A percentile compares a stretch with the other conserved stretches of the same genome.
phyloP scores from a whole-genome alignment of 2,113 vertebrate genomes.

The Sminthopsis crassicaudata region DNA sequence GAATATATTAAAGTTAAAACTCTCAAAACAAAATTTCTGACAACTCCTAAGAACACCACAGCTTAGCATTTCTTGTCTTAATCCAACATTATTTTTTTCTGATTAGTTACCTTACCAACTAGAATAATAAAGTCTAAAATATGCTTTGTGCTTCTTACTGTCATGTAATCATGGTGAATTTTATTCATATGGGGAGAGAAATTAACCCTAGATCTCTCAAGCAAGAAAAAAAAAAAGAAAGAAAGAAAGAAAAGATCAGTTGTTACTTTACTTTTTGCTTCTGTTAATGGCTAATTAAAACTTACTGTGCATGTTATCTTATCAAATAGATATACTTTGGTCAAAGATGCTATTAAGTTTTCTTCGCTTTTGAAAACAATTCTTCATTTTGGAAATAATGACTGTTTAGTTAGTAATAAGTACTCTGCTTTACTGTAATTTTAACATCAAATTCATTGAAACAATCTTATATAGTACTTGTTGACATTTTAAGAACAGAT shows the following conservation, averaged over 20 bases:
- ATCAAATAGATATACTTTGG: conserved; percentile 45
- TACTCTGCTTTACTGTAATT: conserved; percentile 67
- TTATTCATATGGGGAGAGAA: conserved; percentile 19
- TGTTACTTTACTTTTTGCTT: conserved; percentile 37
- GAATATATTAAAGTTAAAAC: too few relatives aligned
- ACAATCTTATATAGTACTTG: conserved; percentile 62
- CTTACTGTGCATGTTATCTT: conserved; percentile 52
- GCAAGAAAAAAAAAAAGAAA: not conserved
- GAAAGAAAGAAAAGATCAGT: conserved; percentile 42
- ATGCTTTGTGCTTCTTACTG: not conserved
- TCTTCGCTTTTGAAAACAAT: conserved; percentile 29
- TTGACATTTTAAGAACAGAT: conserved; percentile 22
- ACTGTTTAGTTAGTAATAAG: conserved; percentile 29
- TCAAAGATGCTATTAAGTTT: conserved; percentile 35
- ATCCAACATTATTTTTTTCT: too few relatives aligned
- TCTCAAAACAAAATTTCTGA: too few relatives aligned
- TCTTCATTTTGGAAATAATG: conserved; percentile 21
- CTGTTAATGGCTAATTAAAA: conserved; percentile 62
- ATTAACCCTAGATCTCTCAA: conserved; percentile 34
- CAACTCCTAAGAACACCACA: too few relatives aligned
- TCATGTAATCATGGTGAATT: not conserved
- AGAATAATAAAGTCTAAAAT: too few relatives aligned
- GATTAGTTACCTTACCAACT: too few relatives aligned
- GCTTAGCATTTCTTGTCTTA: too few relatives aligned
- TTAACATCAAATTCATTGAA: conserved; percentile 77